phyloP scores from a whole-genome alignment of 2,888 invertebrate species.

The Congeria kusceri region DNA sequence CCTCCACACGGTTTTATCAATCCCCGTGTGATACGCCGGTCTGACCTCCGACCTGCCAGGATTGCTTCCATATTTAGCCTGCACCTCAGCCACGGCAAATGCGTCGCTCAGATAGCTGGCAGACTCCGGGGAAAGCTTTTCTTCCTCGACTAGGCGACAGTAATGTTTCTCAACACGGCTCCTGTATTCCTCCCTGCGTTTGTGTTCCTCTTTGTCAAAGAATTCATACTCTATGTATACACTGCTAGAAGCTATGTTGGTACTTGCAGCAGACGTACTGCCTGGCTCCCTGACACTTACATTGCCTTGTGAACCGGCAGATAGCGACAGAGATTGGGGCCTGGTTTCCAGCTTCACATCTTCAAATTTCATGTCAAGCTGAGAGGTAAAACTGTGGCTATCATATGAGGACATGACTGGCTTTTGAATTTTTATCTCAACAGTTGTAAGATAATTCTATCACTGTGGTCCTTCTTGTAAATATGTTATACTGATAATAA shows the following conservation, averaged over 20 bases:
- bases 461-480: too few relatives aligned
- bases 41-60: slow-evolving; percentile 49
- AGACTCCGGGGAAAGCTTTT: slow-evolving; percentile 66
- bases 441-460: too few relatives aligned
- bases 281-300: slow-evolving; percentile 17
- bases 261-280: slow-evolving; percentile 5
- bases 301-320: slow-evolving; percentile 47
- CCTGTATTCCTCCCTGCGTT: slow-evolving; percentile 63
- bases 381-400: too few relatives aligned
- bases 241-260: slow-evolving; percentile 34
- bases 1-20: slow-evolving; percentile 71
- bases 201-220: slow-evolving; percentile 76
- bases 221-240: slow-evolving; percentile 53
- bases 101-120: slow-evolving; percentile 66
- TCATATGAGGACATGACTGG: too few relatives aligned
- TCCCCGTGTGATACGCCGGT: slow-evolving; percentile 67
- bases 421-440: too few relatives aligned
- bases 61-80: slow-evolving; percentile 51
- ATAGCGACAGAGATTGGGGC: slow-evolving; percentile 18
- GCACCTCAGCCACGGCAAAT: slow-evolving; percentile 61
- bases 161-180: slow-evolving; percentile 71
- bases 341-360: slow-evolving; percentile 41
- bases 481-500: too few relatives aligned
- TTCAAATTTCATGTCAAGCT: neutral
- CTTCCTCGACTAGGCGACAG: slow-evolving; percentile 65